Percentiles rank a stretch among this genome's conserved stretches.
phyloP scores from a whole-genome alignment of 2,113 vertebrate genomes.

The Macquaria australasica region DNA sequence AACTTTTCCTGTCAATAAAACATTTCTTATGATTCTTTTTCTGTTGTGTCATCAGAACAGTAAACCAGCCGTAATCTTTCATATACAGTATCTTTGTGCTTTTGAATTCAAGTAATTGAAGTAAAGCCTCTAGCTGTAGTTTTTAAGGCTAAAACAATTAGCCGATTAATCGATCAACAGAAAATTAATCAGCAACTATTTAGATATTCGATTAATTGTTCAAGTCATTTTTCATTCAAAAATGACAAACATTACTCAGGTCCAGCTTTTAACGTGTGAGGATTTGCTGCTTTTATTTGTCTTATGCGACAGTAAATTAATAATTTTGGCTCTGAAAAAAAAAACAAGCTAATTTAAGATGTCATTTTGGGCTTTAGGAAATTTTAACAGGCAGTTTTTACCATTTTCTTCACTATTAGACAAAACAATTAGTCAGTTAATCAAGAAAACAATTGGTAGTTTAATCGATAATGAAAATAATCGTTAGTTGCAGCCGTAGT shows the following conservation, averaged over 20 bases:
- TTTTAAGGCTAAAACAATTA: background rate
- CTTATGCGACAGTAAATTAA: background rate
- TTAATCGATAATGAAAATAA: background rate
- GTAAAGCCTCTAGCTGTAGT: background rate
- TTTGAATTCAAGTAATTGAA: background rate
- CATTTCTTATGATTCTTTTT: background rate
- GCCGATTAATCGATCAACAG: background rate
- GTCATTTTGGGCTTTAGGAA: background rate
- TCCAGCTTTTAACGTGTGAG: background rate
- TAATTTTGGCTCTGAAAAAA: background rate
- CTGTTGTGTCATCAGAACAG: background rate
- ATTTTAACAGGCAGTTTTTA: background rate
- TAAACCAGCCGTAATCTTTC: background rate
- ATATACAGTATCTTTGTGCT: background rate
- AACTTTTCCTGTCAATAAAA: background rate
- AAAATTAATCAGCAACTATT: no score
- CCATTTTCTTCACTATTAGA: no score
- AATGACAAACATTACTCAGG: background rate
- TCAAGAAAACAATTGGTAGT: background rate
- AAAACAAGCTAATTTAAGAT: no score
- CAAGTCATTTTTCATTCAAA: background rate
- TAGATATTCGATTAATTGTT: no score
- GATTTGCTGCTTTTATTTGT: background rate
- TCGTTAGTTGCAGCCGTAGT: background rate
- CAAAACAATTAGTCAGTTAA: background rate